Conservation (phyloP, 1,140 invertebrate genomes). For the Cotesia chilonis region DNA sequence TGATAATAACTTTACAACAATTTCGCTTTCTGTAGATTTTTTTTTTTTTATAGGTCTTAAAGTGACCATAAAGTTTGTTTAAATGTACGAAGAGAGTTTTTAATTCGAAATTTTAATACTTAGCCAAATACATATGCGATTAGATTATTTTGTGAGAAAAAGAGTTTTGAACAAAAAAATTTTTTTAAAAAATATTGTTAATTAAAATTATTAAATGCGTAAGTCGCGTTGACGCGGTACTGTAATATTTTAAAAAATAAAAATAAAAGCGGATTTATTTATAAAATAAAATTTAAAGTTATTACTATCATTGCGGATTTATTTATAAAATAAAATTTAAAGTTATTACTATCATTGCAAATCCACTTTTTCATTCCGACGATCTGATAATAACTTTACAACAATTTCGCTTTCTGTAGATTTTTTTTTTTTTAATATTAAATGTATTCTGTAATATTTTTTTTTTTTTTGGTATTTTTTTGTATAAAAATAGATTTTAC, state of each 20-base stretch:
- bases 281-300: conserved; percentile 9
- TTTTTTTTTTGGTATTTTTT: not conserved
- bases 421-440: not conserved
- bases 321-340: not conserved
- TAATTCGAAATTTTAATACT: conserved; percentile 1
- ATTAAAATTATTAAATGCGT: conserved; percentile 5
- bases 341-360: conserved; percentile 11
- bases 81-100: not conserved
- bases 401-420: not conserved
- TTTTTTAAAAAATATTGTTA: conserved; percentile 3
- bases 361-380: conserved; percentile 40
- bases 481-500: conserved; percentile 16
- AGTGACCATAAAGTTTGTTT: too few relatives aligned
- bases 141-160: conserved; percentile 40
- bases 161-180: conserved; percentile 4
- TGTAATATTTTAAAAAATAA: conserved; percentile 40
- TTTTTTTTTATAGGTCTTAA: too few relatives aligned
- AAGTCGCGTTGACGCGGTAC: conserved; percentile 47
- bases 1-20: conserved; percentile 1
- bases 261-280: conserved; percentile 31
- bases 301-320: conserved; percentile 5
- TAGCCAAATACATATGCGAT: not conserved
- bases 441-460: conserved; percentile 6
- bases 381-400: conserved; percentile 5
- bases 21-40: not conserved